Base-by-base conservation (phyloP, 2,113 vertebrate genomes). In the Anthoscopus minutus region DNA sequence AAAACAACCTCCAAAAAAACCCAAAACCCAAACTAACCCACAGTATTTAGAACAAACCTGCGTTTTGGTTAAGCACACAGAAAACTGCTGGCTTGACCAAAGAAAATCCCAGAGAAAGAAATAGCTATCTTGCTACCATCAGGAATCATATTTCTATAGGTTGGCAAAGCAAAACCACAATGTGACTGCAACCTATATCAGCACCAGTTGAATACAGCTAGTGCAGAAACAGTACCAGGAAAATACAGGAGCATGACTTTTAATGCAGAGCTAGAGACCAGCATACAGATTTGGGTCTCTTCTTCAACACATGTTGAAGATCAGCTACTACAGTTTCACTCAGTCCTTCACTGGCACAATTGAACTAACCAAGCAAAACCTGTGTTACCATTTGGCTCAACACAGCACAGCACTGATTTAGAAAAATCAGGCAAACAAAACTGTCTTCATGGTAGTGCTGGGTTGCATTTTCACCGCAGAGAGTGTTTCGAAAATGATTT, bases 61-160 rank as follows among this genome's bases (percentile, higher is more conserved):
- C 5, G 18, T 31, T 86, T 48, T 18, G 10, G 0, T 40, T n/a
- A 69, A 72, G 24, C 31, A 54, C 42, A 66, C 37, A 92, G 40
- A 61, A 79, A 89, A 57, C 31, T 42, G 57, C 18, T 69, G 44
- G 44, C 18, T 94, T 82, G 45, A 72, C 15, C 6, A 19, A 72
- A 65, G 62, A 92, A 69, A 94, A 91, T 45, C 48, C n/a, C 42
- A 50, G 18, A 82, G 53, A 85, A 91, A 80, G 24, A 89, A 89
- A 82, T 6, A 4, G 28, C 4, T 89, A 15, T 70, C 64, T 79
- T 87, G 40, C 57, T 81, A 33, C 31, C 35, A 76, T 54, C 38
- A 48, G 42, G 45, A 92, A 84, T 20, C 15, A 1, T 16, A 80
- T 57, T 81, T 60, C 35, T 31, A 57, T 20, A 53, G 30, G 78